Percentiles rank a stretch among this genome's conserved stretches.
These are phyloP conservation scores for Nycticorax nycticorax DNA, from an alignment of 2,113 vertebrate species.

Conservation along the genomic window DNA sequence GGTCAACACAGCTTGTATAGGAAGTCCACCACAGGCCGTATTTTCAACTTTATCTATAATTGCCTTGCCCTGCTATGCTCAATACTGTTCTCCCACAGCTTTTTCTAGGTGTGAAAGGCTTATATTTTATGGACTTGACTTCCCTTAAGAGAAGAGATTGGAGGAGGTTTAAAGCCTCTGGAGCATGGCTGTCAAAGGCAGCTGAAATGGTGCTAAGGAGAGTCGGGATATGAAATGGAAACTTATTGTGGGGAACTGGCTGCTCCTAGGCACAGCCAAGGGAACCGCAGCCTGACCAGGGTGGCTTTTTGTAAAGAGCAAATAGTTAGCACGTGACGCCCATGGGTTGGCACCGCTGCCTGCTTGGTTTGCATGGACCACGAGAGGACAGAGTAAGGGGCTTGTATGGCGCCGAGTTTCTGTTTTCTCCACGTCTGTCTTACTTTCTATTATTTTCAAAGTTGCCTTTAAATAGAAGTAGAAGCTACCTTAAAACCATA, in stretches of 20 bases:
- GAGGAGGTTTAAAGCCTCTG: not conserved
- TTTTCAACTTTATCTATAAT: not conserved
- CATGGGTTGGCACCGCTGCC: not conserved
- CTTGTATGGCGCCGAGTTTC: not conserved
- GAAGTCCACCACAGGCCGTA: not conserved
- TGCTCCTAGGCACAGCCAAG: not conserved
- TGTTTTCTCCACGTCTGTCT: not conserved
- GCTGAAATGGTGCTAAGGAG: not conserved
- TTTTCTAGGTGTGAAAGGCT: not conserved
- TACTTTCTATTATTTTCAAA: not conserved
- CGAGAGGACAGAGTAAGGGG: not conserved
- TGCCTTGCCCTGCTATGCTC: not conserved
- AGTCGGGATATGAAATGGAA: not conserved
- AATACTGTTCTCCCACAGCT: not conserved
- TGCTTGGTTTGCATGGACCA: not conserved
- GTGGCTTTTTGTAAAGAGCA: not conserved
- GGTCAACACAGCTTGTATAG: not conserved
- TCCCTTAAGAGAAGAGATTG: not conserved
- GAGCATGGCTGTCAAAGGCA: not conserved
- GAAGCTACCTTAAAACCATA: slow-evolving; percentile 34
- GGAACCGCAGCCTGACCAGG: not conserved
- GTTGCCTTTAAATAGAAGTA: not conserved
- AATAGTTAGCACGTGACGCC: not conserved
- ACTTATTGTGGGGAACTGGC: not conserved
- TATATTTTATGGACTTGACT: not conserved